Conservation (phyloP, 2,888 invertebrate species). For the Andrena bucephala region DNA sequence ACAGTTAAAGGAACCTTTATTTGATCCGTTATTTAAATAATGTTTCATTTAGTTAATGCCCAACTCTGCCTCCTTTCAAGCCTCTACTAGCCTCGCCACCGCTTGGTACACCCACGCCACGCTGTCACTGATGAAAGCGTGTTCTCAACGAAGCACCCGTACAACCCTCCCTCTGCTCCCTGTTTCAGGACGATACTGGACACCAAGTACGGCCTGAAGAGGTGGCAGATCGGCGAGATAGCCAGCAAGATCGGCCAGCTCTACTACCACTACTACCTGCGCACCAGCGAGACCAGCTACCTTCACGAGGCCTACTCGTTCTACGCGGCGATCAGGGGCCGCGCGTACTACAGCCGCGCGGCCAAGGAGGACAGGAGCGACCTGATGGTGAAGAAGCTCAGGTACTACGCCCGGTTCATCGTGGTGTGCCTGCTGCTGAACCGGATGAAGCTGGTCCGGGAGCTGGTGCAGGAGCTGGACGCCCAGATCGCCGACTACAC, state of each 20-base stretch:
- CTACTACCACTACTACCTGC: constrained; percentile 98
- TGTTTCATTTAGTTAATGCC: no score
- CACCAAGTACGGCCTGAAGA: constrained; percentile 96
- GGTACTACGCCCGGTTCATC: constrained; percentile 97
- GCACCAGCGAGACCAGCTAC: constrained; percentile 98
- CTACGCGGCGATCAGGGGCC: constrained; percentile 96
- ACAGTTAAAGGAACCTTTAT: no score
- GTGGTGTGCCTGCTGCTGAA: constrained; percentile 97
- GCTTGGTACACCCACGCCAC: no score
- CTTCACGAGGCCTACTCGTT: constrained; percentile 98
- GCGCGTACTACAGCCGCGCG: constrained; percentile 97
- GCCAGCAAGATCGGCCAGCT: constrained; percentile 99
- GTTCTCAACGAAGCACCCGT: not conserved
- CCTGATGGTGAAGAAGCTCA: constrained; percentile 97
- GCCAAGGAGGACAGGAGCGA: constrained; percentile 97
- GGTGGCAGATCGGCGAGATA: constrained; percentile 99
- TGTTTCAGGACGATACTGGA: constrained; percentile 91
- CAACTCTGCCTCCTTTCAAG: no score
- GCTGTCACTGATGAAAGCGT: no score
- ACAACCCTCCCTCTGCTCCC: not conserved
- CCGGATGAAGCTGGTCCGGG: constrained; percentile 96
- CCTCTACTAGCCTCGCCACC: no score
- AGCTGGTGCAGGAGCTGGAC: constrained; percentile 96
- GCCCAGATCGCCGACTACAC: constrained; percentile 98
- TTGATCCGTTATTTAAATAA: no score